phyloP scores from a whole-genome alignment of 2,888 invertebrate species.

The Pegoplata infirma region DNA sequence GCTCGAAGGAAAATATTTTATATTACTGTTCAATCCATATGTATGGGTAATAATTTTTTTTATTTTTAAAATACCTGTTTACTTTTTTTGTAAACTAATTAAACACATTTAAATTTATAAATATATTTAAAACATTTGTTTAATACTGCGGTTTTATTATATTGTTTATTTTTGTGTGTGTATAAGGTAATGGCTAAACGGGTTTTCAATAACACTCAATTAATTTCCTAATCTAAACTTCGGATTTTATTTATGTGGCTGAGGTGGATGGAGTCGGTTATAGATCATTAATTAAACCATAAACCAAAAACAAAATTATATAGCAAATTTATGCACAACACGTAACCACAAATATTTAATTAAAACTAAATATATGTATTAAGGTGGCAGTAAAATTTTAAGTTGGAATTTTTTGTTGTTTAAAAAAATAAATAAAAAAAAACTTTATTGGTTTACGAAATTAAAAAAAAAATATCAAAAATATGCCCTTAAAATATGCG shows the following conservation, averaged over 20 bases:
- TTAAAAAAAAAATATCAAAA: too few species aligned
- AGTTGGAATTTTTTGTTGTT: neutral
- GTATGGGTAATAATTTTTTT: too few species aligned
- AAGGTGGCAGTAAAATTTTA: neutral
- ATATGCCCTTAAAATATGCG: too few species aligned
- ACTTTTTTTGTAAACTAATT: too few species aligned
- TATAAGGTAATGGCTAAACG: slow-evolving; percentile 21
- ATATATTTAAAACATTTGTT: neutral
- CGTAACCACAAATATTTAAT: slow-evolving; percentile 50
- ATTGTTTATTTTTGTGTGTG: neutral
- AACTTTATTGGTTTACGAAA: too few species aligned
- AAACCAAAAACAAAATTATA: slow-evolving; percentile 28
- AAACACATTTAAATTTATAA: too few species aligned
- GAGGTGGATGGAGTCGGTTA: neutral
- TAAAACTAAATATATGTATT: slow-evolving; percentile 13
- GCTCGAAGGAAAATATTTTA: slow-evolving; percentile 70
- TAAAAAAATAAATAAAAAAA: too few species aligned
- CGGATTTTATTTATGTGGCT: neutral
- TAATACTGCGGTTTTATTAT: neutral
- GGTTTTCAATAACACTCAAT: slow-evolving; percentile 16
- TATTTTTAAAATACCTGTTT: too few species aligned
- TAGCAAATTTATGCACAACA: slow-evolving; percentile 42
- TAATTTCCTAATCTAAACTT: slow-evolving; percentile 7
- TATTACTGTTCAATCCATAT: neutral
- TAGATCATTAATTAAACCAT: slow-evolving; percentile 44